Conservation (phyloP, 1,140 invertebrate species). For the Manduca sexta region DNA sequence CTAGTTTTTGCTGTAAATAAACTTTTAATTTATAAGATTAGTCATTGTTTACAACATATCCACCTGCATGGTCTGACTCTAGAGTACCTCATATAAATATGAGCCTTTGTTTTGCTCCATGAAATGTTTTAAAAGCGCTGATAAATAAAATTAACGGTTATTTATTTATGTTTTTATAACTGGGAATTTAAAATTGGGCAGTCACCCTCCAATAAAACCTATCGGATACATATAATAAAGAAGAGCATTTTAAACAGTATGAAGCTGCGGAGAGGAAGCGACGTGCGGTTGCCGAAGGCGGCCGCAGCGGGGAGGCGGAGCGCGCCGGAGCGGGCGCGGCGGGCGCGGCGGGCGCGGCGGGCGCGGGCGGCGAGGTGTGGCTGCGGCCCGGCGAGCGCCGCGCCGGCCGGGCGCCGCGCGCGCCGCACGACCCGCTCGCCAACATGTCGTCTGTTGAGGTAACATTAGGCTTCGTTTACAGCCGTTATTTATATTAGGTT, state of each 20-base stretch:
- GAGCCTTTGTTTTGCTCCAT: too few species aligned
- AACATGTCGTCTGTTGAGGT: constrained; percentile 84
- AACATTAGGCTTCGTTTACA: too few species aligned
- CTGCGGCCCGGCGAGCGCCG: constrained; percentile 84
- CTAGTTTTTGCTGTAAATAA: too few species aligned
- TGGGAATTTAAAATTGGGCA: too few species aligned
- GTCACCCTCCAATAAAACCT: too few species aligned
- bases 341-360: constrained; percentile 29
- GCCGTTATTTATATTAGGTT: background rate
- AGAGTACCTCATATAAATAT: too few species aligned
- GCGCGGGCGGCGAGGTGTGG: constrained; percentile 85
- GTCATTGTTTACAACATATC: too few species aligned
- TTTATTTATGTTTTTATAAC: too few species aligned
- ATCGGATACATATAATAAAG: too few species aligned
- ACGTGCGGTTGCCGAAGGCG: constrained; percentile 74
- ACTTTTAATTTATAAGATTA: background rate
- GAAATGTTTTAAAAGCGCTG: too few species aligned
- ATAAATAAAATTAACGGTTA: too few species aligned
- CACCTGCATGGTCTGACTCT: too few species aligned
- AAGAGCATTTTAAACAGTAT: constrained; percentile 75
- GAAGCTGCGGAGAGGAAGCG: constrained; percentile 85
- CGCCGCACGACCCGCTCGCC: constrained; percentile 78
- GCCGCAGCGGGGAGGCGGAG: constrained; percentile 45
- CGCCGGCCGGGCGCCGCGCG: constrained; percentile 76
- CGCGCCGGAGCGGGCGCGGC: constrained; percentile 66